Base-by-base conservation (phyloP, 2,888 invertebrate genomes). In the Drosophila anomalata region DNA sequence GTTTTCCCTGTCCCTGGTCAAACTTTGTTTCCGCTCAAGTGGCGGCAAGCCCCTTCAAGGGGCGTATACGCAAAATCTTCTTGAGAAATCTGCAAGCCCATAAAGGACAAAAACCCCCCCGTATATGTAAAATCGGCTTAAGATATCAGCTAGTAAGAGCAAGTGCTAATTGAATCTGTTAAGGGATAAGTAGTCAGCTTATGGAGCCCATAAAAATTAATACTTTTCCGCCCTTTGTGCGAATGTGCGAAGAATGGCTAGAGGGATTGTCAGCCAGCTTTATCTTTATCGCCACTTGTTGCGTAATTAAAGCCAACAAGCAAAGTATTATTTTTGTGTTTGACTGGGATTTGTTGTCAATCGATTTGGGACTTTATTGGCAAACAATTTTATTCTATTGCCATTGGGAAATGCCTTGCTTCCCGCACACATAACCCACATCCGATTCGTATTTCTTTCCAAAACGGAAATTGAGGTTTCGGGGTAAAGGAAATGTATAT, bases 341-440 rank as follows among this genome's bases (percentile, higher is more conserved):
- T 36, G 11, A 17, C 26, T 54, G 33, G 31, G 8, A 7, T 33
- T 24, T 11, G 9, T 20, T 33, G 55, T 51, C 33, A 31, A 22
- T 29, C 14, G 12, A 50, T 62, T 60, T 60, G 67, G 62, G 66
- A 73, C 75, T 70, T 79, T 81, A 78, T 79, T 73, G 79, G 74
- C 75, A 81, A 81, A 79, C 79, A 78, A 78, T 78, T 81, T 65
- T 63, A 77, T 75, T 78, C 71, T 63, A 65, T 67, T 47, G 67
- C 47, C 39, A 46, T 2, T 46, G 78, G 71, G 61, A 76, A 79
- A 59, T 65, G 75, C 69, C 65, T 73, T 61, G 73, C 78, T 75
- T 80, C 67, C 73, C 75, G 36, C 36, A 78, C 76, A 76, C 76
- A 83, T 79, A 79, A 78, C 78, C 75, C 76, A 73, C 82, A 84